Base-by-base conservation (phyloP, 2,888 invertebrate genomes). In the Chaitophorus viminalis region DNA sequence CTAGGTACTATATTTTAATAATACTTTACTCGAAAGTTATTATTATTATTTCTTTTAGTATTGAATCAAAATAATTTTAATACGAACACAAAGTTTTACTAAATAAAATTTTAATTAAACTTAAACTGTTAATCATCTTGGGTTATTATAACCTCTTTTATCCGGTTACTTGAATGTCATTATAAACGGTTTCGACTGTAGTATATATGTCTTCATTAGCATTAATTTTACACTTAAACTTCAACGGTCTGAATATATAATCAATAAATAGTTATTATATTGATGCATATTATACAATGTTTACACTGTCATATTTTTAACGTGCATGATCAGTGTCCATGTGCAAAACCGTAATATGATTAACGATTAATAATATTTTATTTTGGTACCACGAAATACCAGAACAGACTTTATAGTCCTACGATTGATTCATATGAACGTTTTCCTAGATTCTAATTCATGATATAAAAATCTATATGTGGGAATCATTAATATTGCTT, bases 401-500 rank as follows among this genome's bases (percentile, higher is more conserved):
- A 81, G 21, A 29, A 81, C 18, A 68, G 68, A 39, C 11, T 39
- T 14, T 29, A 25, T 46, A 68, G 1, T 46, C 39, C 14, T 70
- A 70, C 2, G 21, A 46, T 82, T 0, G 81, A 46, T 52, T 29
- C 68, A 31, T 46, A 60, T 31, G 5, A 14, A 46, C 29, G 31
- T 46, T 46, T 82, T 82, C 39, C 46, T 46, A 65, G 70, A 70
- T 82, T 46, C 6, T 29, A 11, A 31, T 46, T 70, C 31, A 8
- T 11, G 54, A 70, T 31, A 39, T 36, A 31, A 11, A n/a, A n/a
- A n/a, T n/a, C n/a, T n/a, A n/a, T 25, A 14, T 25, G 25, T 6
- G 21, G 46, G 14, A 31, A 70, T 70, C 70, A 82, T 82, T 82
- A 82, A 82, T 82, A 70, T 14, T 70, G 31, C 21, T 68, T 68